Evolutionary conservation across 2,888 invertebrate genomes (phyloP), one percentile per base, ranked within the genome.

Genomic region (Lacanobia oleracea): DNA sequence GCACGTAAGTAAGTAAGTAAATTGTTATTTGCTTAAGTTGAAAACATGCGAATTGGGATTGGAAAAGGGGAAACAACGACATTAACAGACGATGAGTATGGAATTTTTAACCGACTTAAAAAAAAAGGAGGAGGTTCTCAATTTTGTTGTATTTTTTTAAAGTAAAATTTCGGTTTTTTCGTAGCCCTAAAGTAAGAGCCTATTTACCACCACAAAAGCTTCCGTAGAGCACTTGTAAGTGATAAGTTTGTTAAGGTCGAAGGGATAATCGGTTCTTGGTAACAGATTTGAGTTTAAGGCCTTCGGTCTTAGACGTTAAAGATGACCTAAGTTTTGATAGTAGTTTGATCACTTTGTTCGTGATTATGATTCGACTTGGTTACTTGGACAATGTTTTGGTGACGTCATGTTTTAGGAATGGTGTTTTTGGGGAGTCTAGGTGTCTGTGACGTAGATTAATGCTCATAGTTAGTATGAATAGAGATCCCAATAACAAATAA

Each of bases 171-270:
- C 59, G 59, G 40, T 21, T 59, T 5, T 75, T 75, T 75, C 45
- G 9, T 67, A 59, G 75, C 73, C 72, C 56, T 23, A 9, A 1
- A 12, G 23, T 12, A 14, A 86, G 82, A 79, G 85, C 85, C 87
- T 88, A 89, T 89, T 89, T 88, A 86, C 87, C 68, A 68, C 77
- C 56, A 75, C 73, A 80, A 79, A 80, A 83, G 69, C 70, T 67
- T 82, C 73, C 59, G 75, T 67, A 50, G 59, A 79, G 72, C 62
- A 81, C 81, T 84, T 79, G 69, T 76, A 84, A 81, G 85, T 84
- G 82, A 75, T 76, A 84, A 84, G 83, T 78, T 82, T 67, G 74
- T 66, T 59, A 66, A 72, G 77, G 67, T 79, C 66, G 60, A 83
- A 72, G 73, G 50, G 71, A 79, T 83, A 81, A 83, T 84, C 79